Percentiles rank a stretch among this genome's conserved stretches.
phyloP scores from a whole-genome alignment of 2,113 vertebrate species.

The Trachemys scripta region DNA sequence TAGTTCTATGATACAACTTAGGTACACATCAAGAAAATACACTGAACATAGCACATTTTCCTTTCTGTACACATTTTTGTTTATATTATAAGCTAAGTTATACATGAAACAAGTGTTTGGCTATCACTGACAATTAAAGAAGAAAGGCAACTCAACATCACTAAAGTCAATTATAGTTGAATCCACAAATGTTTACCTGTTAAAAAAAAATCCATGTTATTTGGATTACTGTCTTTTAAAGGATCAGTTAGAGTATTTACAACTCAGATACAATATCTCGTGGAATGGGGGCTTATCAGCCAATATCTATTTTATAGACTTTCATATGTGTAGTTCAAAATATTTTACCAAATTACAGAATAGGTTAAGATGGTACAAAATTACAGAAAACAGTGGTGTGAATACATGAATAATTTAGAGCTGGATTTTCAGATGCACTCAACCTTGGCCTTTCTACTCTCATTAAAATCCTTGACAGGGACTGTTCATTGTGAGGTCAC shows the following conservation, averaged over 20 bases:
- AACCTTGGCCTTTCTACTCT: background rate
- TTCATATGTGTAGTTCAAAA: background rate
- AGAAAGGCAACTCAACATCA: conserved; percentile 19
- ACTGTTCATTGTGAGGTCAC: fast-evolving
- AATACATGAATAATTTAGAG: background rate
- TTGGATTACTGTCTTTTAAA: background rate
- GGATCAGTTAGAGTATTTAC: background rate
- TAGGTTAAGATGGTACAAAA: background rate
- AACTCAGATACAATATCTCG: background rate
- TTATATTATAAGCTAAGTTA: conserved; percentile 30
- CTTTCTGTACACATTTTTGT: conserved; percentile 47
- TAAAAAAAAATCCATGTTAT: background rate
- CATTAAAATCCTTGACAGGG: background rate
- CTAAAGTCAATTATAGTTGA: background rate
- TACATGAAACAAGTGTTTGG: conserved; percentile 43
- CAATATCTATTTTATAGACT: conserved; percentile 14
- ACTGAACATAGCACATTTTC: background rate
- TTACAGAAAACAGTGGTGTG: background rate
- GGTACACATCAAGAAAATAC: background rate
- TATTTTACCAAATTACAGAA: background rate
- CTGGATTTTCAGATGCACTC: background rate
- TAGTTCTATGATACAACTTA: background rate
- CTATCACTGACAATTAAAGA: conserved; percentile 27
- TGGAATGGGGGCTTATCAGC: fast-evolving
- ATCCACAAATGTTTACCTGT: background rate